Evolutionary conservation across 1,140 invertebrate species (phyloP).

Genomic region (Temnothorax longispinosus): DNA sequence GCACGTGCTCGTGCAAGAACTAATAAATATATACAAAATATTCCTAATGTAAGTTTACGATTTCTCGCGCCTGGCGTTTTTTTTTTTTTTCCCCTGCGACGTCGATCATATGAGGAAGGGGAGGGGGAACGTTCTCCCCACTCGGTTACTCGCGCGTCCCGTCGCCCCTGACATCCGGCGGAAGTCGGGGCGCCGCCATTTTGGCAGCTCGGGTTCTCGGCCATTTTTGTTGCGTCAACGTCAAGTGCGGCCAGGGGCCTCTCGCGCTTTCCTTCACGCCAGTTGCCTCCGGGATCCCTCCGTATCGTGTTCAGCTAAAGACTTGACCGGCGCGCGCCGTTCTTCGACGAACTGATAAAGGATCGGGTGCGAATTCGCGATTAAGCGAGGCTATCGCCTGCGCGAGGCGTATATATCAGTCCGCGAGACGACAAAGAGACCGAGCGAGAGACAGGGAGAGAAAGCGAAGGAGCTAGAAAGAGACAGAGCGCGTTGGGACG

Average conservation of each 20-base stretch:
- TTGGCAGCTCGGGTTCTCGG: constrained; percentile 78
- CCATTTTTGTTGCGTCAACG: constrained; percentile 84
- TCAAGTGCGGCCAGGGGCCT: constrained; percentile 77
- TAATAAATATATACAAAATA: background rate
- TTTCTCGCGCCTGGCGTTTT: background rate
- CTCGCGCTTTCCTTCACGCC: constrained; percentile 68
- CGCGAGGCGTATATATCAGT: background rate
- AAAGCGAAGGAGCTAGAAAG: constrained; percentile 1
- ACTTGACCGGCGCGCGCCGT: constrained; percentile 61
- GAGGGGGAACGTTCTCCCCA: constrained; percentile 7
- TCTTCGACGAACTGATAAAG: constrained; percentile 30
- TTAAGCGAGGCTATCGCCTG: background rate
- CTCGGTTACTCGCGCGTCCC: background rate
- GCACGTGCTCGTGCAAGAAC: background rate
- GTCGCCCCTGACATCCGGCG: constrained; percentile 65
- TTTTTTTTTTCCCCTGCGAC: background rate
- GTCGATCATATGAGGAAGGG: background rate
- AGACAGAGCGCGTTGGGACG: constrained; percentile 57
- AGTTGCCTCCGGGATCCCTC: constrained; percentile 79
- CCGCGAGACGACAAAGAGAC: background rate
- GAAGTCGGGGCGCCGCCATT: constrained; percentile 77
- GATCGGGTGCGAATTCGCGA: background rate
- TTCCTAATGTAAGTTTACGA: background rate
- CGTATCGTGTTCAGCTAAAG: constrained; percentile 77
- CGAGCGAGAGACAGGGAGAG: constrained; percentile 17